phyloP scores from a whole-genome alignment of 2,888 invertebrate species.

The Megaustenia siamemsis region DNA sequence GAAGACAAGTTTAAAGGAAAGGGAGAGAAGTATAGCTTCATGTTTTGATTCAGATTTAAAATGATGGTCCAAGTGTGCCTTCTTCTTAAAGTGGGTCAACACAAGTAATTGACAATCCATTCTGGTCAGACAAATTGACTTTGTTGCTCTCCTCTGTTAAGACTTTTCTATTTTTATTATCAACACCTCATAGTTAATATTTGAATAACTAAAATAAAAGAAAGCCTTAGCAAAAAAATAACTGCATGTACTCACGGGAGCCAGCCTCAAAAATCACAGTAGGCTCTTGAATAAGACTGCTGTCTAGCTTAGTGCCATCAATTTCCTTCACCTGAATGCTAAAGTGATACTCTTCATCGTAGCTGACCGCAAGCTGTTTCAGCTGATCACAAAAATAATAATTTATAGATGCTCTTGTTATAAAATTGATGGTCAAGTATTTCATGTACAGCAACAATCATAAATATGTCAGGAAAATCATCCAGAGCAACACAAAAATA shows the following conservation, averaged over 20 bases:
- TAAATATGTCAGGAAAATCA: too few species aligned
- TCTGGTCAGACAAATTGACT: background rate
- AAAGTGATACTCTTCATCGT: constrained; percentile 49
- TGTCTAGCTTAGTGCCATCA: constrained; percentile 48
- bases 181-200: background rate
- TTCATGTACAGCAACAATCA: too few species aligned
- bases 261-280: constrained; percentile 55
- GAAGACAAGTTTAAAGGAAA: background rate
- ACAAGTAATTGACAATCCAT: background rate
- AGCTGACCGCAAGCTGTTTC: background rate
- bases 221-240: background rate
- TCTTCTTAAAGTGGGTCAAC: background rate
- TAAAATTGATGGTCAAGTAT: too few species aligned
- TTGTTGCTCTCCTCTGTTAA: background rate
- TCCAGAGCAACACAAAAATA: too few species aligned
- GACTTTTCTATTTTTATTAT: background rate
- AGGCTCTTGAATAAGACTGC: constrained; percentile 49
- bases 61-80: background rate
- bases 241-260: constrained; percentile 49
- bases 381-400: constrained; percentile 10
- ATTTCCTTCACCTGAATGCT: constrained; percentile 45
- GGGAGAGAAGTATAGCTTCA: background rate
- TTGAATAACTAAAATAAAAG: background rate
- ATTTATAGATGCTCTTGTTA: background rate
- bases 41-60: background rate